phyloP scores from a whole-genome alignment of 2,113 vertebrate genomes.

The Upupa epops region DNA sequence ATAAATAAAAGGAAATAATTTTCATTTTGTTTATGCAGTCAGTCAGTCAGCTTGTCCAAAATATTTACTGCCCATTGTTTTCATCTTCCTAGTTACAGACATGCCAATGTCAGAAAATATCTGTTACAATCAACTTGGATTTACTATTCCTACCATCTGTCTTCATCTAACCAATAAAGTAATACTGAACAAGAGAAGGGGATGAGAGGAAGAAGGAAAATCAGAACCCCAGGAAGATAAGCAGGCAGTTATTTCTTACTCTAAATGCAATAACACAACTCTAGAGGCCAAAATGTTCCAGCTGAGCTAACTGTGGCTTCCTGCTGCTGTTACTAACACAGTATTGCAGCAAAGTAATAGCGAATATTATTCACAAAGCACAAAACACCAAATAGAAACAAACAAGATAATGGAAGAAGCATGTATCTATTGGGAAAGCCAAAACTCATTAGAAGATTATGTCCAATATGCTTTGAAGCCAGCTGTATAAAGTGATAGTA shows the following conservation, averaged over 20 bases:
- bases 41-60: conserved; percentile 31
- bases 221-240: background rate
- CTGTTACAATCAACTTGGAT: conserved; percentile 16
- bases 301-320: conserved; percentile 29
- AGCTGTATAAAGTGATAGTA: background rate
- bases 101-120: background rate
- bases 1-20: background rate
- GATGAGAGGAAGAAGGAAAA: background rate
- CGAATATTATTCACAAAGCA: conserved; percentile 17
- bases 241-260: conserved; percentile 19
- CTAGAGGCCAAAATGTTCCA: conserved; percentile 30
- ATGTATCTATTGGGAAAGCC: background rate
- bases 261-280: conserved; percentile 1
- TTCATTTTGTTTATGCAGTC: background rate
- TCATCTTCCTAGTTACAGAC: conserved; percentile 33
- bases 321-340: conserved; percentile 38
- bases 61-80: conserved; percentile 52
- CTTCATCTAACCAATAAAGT: background rate
- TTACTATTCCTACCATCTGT: conserved; percentile 25
- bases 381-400: background rate
- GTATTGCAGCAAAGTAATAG: conserved; percentile 1
- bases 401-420: conserved; percentile 11
- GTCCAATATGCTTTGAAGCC: background rate
- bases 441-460: background rate
- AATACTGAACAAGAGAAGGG: background rate